These are phyloP conservation scores for Patagioenas fasciata DNA, from an alignment of 2,113 vertebrate genomes.

Conservation along the genomic window DNA sequence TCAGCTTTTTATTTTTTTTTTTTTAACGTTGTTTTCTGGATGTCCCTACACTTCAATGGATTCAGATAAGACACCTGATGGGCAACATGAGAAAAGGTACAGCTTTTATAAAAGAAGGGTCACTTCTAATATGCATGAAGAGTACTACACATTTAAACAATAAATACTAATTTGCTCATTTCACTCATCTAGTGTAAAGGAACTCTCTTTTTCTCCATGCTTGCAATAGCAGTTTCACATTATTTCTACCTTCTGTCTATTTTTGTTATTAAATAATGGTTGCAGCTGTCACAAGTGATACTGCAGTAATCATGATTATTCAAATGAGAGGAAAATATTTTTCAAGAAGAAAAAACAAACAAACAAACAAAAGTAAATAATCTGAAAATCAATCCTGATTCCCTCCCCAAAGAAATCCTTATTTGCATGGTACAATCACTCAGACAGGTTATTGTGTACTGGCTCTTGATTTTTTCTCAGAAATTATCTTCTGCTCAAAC, in stretches of 20 bases:
- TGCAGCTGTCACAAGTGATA: not conserved
- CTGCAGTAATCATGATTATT: not conserved
- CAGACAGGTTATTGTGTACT: not conserved
- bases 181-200: not conserved
- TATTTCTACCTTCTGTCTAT: not conserved
- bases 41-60: not conserved
- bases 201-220: not conserved
- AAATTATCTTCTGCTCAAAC: not conserved
- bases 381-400: not conserved
- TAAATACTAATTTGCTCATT: not conserved
- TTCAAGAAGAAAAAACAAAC: not conserved
- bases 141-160: not conserved
- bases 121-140: not conserved
- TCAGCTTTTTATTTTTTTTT: not conserved
- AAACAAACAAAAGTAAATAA: not conserved
- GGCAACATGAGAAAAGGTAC: not conserved
- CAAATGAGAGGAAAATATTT: not conserved
- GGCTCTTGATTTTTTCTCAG: not conserved
- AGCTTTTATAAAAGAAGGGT: not conserved
- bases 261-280: constrained; percentile 1
- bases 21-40: not conserved
- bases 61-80: not conserved
- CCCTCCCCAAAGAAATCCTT: not conserved
- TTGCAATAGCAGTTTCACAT: not conserved
- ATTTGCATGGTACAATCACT: not conserved